Evolutionary conservation across 1,140 invertebrate species (phyloP), one percentile per base, ranked within the genome.

Genomic region (Lucilia cuprina): DNA sequence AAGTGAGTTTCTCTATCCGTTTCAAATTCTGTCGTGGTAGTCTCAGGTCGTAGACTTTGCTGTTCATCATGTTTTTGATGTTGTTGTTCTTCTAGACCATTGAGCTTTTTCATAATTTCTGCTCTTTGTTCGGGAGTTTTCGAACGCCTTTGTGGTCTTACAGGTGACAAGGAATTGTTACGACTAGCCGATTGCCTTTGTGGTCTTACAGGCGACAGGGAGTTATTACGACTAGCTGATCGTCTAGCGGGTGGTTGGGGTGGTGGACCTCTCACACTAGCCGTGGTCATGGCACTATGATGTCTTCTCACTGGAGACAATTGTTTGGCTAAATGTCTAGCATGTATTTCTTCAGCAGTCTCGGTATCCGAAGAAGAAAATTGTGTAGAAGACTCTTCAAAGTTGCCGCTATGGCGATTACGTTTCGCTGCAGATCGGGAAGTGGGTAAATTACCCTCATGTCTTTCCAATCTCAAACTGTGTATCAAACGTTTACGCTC

Each of bases 331-430:
- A 70, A 19, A n/a, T 49, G 49, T n/a, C 30, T 65, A 17, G 41
- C 65, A 8, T 30, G 47, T 2, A 30, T 85, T 17, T 83, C 74
- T 2, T 84, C 82, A 5, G 74, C 65, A 21, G 85, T 85, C 50
- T 91, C 89, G 9, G 89, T 88, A 49, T 91, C 89, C 34, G 89
- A 91, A 10, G 88, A 90, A 21, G 89, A 89, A 41, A 91, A 91
- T 83, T 91, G 88, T 3, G 89, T 90, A 25, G 89, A 91, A 5
- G 89, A 91, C 50, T 91, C 89, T 0, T 91, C 89, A 78, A 90
- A 90, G 78, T 21, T 19, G 4, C 88, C 87, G 47, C 89, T 90
- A 21, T 90, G 89, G 9, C 88, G 84, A 21, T 82, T 49, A 14
- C 78, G 84, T 34, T 19, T n/a, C 0, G 9, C 84, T 0, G n/a